Percentiles rank a stretch among this genome's conserved stretches.
Conservation (phyloP, 2,888 invertebrate species). For the Lasioglossum zephyrum region DNA sequence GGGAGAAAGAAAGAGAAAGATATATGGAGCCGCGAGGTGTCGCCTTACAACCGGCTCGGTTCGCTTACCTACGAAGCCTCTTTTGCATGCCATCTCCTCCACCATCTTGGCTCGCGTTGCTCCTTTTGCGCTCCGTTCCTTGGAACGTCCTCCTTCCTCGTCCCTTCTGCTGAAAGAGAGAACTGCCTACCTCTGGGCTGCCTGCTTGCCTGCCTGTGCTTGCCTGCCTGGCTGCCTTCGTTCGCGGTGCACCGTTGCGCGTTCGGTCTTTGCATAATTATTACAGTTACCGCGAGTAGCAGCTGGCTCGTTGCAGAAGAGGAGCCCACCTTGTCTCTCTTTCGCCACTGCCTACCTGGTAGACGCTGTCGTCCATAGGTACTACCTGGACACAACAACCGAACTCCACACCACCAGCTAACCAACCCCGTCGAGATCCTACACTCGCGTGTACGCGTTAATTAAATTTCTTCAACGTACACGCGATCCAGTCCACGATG, state of each 20-base stretch:
- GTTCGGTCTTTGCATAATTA: slow-evolving; percentile 82
- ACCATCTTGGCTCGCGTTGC: slow-evolving; percentile 81
- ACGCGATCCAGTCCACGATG: slow-evolving; percentile 46
- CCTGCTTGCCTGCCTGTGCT: background rate
- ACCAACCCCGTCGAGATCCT: background rate
- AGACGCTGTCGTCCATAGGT: slow-evolving; percentile 25
- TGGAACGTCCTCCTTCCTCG: slow-evolving; percentile 69
- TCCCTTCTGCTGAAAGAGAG: slow-evolving; percentile 59
- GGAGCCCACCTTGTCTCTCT: slow-evolving; percentile 58
- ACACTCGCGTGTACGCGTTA: slow-evolving; percentile 70
- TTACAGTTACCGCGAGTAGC: slow-evolving; percentile 78
- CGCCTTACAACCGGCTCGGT: slow-evolving; percentile 84
- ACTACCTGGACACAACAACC: background rate
- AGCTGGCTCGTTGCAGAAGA: slow-evolving; percentile 69
- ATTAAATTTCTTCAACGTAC: slow-evolving; percentile 74
- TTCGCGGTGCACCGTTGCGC: slow-evolving; percentile 78
- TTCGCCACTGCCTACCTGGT: slow-evolving; percentile 25
- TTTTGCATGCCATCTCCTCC: slow-evolving; percentile 84
- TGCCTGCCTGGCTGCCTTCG: slow-evolving; percentile 18
- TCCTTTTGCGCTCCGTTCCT: slow-evolving; percentile 78
- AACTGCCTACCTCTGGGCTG: background rate
- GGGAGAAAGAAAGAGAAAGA: slow-evolving; percentile 72
- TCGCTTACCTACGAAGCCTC: slow-evolving; percentile 83
- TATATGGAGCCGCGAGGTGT: slow-evolving; percentile 82
- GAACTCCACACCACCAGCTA: background rate